Base-by-base conservation (phyloP, 2,113 vertebrate species). In the Eublepharis macularius region DNA sequence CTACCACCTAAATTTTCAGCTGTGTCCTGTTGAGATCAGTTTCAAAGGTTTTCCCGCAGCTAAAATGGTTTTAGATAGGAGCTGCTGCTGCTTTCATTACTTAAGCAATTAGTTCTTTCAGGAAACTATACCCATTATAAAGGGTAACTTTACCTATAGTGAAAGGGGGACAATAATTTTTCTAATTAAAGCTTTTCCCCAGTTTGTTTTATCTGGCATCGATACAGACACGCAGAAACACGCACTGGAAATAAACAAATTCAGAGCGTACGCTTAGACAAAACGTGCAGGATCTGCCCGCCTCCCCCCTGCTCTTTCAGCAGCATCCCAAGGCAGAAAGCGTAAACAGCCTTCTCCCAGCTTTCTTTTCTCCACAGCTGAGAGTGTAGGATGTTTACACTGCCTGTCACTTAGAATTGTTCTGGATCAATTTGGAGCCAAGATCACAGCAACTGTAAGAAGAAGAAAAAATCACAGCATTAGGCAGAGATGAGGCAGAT, bases 361-460 rank as follows among this genome's bases (percentile, higher is more conserved):
- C 98, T 96, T 97, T 96, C 96, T 90, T 95, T 96, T 96, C 93
- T 93, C 80, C 83, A 96, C 98, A 97, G 98, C 98, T 98, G 98
- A 99, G 98, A 99, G 98, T 99, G 98, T 99, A 99, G 98, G 98
- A 98, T 99, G 98, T 99, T 99, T 99, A 99, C 98, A 99, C 91
- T 96, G 94, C 96, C 97, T 98, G 96, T 94, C 95, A 68, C 97
- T 98, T 97, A 96, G 94, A 93, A 82, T 82, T 96, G 87, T 94
- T n/a, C 36, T 83, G 81, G 92, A 63, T 24, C 82, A 82, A 91
- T 65, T 68, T 89, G 86, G 92, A 21, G 81, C 14, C 70, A 63
- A 74, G 72, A 89, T 91, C 86, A 84, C 47, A 65, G 17, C 45
- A 66, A 86, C 43, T 84, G 88, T 79, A n/a, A 36, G 79, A 91